Conservation (phyloP, 2,113 vertebrate species). For the Megaceryle torquata region DNA sequence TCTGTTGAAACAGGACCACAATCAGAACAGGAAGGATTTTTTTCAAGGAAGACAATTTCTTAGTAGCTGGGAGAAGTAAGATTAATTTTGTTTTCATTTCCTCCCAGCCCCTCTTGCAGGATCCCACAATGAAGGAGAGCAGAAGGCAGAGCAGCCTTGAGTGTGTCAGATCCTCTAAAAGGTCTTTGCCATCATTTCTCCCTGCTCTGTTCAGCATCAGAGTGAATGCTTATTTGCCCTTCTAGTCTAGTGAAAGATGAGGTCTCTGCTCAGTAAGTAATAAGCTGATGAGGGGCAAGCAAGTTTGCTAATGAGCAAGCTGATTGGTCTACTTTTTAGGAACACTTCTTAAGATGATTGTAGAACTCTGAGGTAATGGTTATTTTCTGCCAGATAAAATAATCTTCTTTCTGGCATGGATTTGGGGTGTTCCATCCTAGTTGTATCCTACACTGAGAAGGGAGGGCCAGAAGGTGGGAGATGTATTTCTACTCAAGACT, state of each 20-base stretch:
- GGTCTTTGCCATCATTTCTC: background rate
- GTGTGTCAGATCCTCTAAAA: fast-evolving
- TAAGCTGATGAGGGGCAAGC: background rate
- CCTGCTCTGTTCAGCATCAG: fast-evolving
- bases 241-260: background rate
- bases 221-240: background rate
- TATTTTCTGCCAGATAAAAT: slow-evolving; percentile 4
- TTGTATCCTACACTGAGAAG: background rate
- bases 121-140: background rate
- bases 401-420: background rate
- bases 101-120: background rate
- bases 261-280: background rate
- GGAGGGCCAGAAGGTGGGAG: background rate
- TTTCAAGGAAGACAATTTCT: background rate
- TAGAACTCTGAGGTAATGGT: background rate
- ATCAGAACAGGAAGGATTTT: background rate
- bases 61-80: background rate
- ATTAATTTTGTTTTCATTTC: background rate
- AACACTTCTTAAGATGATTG: background rate
- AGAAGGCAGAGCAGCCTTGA: background rate
- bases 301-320: background rate
- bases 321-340: background rate
- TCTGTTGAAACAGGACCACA: background rate
- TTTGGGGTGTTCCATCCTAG: background rate
- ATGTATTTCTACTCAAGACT: background rate